phyloP scores from a whole-genome alignment of 92 coral and sea anemone species.

The Epizoanthus scotinus region DNA sequence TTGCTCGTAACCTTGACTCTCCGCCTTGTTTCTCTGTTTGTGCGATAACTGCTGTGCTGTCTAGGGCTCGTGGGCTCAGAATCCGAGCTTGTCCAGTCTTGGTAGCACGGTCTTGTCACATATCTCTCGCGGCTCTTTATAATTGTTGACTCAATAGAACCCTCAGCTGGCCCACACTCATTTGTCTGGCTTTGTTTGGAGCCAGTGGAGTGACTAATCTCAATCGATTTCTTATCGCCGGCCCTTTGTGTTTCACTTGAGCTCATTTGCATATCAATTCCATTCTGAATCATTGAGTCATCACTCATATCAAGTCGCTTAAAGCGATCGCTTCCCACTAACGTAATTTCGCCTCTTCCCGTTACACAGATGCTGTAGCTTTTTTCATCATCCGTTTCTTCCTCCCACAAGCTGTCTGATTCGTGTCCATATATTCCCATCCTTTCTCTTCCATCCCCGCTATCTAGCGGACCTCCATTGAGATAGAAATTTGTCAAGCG shows the following conservation, averaged over 20 bases:
- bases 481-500: slow-evolving; percentile 15
- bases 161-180: neutral
- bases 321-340: slow-evolving; percentile 47
- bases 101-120: neutral
- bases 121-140: neutral
- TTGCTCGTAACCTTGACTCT: slow-evolving; percentile 6
- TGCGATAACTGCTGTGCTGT: neutral
- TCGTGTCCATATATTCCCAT: slow-evolving; percentile 4
- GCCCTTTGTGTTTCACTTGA: slow-evolving; percentile 28
- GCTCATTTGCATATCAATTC: slow-evolving; percentile 57
- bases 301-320: slow-evolving; percentile 34
- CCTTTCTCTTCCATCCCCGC: neutral
- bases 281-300: slow-evolving; percentile 3
- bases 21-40: slow-evolving; percentile 5
- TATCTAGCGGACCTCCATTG: slow-evolving; percentile 17
- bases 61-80: slow-evolving; percentile 10
- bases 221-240: slow-evolving; percentile 27
- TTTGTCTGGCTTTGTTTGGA: slow-evolving; percentile 1
- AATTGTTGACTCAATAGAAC: neutral
- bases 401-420: neutral
- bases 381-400: slow-evolving; percentile 25
- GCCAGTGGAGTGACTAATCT: neutral
- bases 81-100: slow-evolving; percentile 35
- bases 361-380: slow-evolving; percentile 30
- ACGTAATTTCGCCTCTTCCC: slow-evolving; percentile 33